A percentile compares a stretch with the other conserved stretches of the same genome.
Conservation (phyloP, 2,888 invertebrate genomes). For the Altica lythri region DNA sequence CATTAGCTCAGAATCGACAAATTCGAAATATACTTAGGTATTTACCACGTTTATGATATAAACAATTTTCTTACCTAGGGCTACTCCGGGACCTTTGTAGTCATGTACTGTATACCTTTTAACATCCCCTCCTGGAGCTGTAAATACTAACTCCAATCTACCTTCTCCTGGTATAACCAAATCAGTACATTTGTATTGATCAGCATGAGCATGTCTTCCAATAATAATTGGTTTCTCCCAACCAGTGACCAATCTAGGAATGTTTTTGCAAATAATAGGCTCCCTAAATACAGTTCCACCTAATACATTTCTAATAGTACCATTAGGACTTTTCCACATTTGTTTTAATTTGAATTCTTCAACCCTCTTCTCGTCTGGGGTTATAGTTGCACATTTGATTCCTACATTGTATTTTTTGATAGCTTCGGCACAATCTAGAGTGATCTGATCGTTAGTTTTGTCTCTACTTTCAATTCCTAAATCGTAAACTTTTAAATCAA, state of each 20-base stretch:
- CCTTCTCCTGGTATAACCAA: conserved; percentile 93
- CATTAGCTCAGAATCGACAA: too few relatives aligned
- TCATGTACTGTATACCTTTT: conserved; percentile 80
- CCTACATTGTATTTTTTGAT: conserved; percentile 97
- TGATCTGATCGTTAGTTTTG: conserved; percentile 89
- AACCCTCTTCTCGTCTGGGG: conserved; percentile 95
- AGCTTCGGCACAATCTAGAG: conserved; percentile 95
- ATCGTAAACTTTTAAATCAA: conserved; percentile 92
- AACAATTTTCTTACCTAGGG: conserved; percentile 64
- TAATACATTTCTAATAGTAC: conserved; percentile 85
- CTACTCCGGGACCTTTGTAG: conserved; percentile 87
- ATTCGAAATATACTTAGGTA: too few relatives aligned
- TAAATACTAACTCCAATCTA: conserved; percentile 83
- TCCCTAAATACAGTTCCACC: conserved; percentile 83
- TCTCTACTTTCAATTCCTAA: conserved; percentile 95
- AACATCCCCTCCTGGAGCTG: conserved; percentile 66
- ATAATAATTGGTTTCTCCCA: conserved; percentile 98
- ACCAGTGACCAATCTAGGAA: conserved; percentile 95
- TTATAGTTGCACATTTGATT: conserved; percentile 98
- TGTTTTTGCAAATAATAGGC: conserved; percentile 88
- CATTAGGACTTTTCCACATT: conserved; percentile 92
- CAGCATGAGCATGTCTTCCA: conserved; percentile 97
- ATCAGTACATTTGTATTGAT: conserved; percentile 97
- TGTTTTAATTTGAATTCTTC: conserved; percentile 83
- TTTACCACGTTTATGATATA: too few relatives aligned